phyloP scores from a whole-genome alignment of 1,140 invertebrate species.

The Macrobrachium nipponense region DNA sequence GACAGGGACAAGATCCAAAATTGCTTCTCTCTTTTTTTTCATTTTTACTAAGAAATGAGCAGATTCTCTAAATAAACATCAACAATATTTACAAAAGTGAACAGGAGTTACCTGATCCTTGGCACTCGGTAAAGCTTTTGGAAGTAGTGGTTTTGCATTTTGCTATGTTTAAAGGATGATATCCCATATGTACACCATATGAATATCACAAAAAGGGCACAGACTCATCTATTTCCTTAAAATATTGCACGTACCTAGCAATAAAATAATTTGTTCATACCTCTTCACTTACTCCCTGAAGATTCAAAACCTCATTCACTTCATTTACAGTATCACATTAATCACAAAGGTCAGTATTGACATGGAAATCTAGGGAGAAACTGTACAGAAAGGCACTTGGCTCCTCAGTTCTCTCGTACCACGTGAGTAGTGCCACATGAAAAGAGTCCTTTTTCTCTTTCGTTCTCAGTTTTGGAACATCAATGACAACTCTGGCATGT shows the following conservation, averaged over 20 bases:
- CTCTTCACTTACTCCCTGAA: background rate
- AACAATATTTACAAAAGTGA: constrained; percentile 19
- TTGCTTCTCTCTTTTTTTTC: background rate
- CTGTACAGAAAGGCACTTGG: constrained; percentile 20
- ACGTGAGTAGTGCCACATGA: constrained; percentile 7
- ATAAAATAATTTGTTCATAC: constrained; percentile 2
- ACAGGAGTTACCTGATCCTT: constrained; percentile 19
- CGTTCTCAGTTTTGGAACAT: background rate
- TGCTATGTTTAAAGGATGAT: too few species aligned
- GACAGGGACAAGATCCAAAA: background rate
- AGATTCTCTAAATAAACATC: constrained; percentile 14
- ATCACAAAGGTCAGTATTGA: constrained; percentile 11
- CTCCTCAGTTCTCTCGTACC: background rate
- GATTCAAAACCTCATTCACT: background rate
- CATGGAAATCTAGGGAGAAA: constrained; percentile 11
- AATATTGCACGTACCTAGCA: constrained; percentile 13
- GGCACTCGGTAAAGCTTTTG: constrained; percentile 20
- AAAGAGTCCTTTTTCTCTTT: background rate
- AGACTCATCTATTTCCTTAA: background rate
- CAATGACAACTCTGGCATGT: background rate
- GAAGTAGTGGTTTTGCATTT: constrained; percentile 4
- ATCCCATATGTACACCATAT: background rate
- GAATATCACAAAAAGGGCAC: background rate
- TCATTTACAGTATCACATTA: constrained; percentile 11
- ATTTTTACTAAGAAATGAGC: background rate